phyloP scores from a whole-genome alignment of 1,140 invertebrate species.

The Andrena cerasifolii region DNA sequence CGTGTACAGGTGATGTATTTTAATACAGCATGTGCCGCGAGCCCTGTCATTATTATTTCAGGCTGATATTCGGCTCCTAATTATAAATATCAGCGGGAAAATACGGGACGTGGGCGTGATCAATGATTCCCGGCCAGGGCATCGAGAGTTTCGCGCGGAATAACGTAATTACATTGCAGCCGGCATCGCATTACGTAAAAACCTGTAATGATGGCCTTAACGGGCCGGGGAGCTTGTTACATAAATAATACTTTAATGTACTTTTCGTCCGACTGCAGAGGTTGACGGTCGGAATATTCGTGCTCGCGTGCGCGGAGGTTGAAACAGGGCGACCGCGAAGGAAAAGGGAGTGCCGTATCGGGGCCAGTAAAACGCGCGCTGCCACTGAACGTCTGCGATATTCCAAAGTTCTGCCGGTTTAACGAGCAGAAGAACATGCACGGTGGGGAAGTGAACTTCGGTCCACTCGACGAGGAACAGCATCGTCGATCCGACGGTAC shows the following conservation, averaged over 20 bases:
- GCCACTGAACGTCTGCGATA: background rate
- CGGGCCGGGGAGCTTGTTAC: slow-evolving; percentile 7
- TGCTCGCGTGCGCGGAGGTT: background rate
- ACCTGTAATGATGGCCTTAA: slow-evolving; percentile 1
- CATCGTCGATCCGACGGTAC: slow-evolving; percentile 7
- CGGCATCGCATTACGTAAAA: slow-evolving; percentile 11
- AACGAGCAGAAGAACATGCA: background rate
- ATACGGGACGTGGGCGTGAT: background rate
- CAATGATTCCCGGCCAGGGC: background rate
- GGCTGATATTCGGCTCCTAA: background rate
- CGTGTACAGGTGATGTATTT: no score
- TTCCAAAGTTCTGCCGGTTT: background rate
- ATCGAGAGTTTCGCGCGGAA: background rate
- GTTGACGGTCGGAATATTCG: slow-evolving; percentile 27
- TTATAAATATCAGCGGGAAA: background rate
- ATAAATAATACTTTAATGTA: slow-evolving; percentile 29
- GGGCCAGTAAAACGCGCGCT: background rate
- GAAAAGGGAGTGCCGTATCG: background rate
- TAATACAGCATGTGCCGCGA: no score
- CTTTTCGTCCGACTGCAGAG: background rate
- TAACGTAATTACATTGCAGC: background rate
- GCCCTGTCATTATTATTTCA: no score
- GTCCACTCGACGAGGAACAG: background rate
- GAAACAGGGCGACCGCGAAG: background rate
- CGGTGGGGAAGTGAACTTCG: background rate